These are phyloP conservation scores for Callocephalon fimbriatum DNA, from an alignment of 2,113 vertebrate genomes.

Conservation along the genomic window DNA sequence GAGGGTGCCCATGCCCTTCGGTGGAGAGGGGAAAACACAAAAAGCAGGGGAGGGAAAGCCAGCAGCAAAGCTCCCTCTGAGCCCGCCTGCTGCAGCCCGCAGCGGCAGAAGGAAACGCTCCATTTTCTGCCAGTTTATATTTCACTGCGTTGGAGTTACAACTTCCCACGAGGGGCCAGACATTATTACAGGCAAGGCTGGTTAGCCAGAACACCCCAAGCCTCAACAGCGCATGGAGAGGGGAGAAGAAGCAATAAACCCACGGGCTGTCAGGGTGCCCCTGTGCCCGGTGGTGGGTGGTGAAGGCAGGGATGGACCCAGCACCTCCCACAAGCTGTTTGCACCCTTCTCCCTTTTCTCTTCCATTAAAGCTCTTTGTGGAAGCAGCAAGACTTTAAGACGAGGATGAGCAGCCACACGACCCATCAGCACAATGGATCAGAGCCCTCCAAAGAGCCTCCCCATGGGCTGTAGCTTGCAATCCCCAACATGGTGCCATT, in stretches of 20 bases:
- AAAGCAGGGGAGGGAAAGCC: background rate
- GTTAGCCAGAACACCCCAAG: background rate
- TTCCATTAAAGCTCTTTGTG: background rate
- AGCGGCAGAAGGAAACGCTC: background rate
- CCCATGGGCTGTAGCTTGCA: fast-evolving
- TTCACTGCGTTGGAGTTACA: background rate
- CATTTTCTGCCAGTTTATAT: background rate
- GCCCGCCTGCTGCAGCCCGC: background rate
- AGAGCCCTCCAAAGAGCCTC: background rate
- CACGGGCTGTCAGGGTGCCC: background rate
- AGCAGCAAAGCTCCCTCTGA: background rate
- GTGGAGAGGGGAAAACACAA: background rate
- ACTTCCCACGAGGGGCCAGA: background rate
- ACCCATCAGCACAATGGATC: background rate
- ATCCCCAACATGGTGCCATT: background rate
- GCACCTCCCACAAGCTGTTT: background rate
- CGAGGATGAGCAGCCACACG: fast-evolving
- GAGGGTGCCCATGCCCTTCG: background rate
- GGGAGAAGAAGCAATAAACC: background rate
- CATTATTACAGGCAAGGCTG: background rate
- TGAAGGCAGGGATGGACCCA: background rate
- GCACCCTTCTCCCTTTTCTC: background rate
- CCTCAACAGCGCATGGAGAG: background rate
- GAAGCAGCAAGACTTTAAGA: background rate
- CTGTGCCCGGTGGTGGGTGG: fast-evolving